Evolutionary conservation across 2,888 invertebrate species (phyloP).

Genomic region (Arctia plantaginis): DNA sequence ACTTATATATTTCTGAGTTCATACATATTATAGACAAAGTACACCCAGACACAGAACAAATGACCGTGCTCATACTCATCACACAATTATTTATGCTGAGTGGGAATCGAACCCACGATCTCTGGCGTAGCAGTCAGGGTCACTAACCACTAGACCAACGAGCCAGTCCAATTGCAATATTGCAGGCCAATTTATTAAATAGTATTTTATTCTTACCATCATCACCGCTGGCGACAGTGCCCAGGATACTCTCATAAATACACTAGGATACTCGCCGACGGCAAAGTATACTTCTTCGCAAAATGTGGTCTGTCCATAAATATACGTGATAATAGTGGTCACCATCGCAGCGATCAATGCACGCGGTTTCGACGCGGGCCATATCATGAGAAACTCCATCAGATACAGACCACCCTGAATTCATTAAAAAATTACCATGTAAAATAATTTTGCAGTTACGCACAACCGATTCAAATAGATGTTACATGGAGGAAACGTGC

Average conservation of each 20-base stretch:
- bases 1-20: no score
- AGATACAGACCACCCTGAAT: conserved; percentile 76
- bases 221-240: conserved; percentile 69
- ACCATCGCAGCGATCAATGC: conserved; percentile 61
- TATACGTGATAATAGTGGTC: conserved; percentile 65
- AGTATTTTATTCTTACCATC: conserved; percentile 59
- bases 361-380: conserved; percentile 72
- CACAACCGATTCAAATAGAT: not conserved
- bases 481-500: no score
- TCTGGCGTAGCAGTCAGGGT: no score
- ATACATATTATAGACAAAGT: no score
- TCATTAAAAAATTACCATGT: no score
- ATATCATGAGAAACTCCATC: conserved; percentile 71
- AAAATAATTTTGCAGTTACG: not conserved
- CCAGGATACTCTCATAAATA: conserved; percentile 77
- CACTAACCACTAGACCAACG: no score
- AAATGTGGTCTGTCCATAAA: conserved; percentile 77
- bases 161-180: not conserved
- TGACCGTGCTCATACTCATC: no score
- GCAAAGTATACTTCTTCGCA: conserved; percentile 78
- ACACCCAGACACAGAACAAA: no score
- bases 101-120: no score
- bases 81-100: no score
- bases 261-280: conserved; percentile 74
- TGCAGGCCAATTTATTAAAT: no score